These are phyloP conservation scores for Monochamus saltuarius DNA, from an alignment of 1,140 invertebrate species.

Conservation along the genomic window DNA sequence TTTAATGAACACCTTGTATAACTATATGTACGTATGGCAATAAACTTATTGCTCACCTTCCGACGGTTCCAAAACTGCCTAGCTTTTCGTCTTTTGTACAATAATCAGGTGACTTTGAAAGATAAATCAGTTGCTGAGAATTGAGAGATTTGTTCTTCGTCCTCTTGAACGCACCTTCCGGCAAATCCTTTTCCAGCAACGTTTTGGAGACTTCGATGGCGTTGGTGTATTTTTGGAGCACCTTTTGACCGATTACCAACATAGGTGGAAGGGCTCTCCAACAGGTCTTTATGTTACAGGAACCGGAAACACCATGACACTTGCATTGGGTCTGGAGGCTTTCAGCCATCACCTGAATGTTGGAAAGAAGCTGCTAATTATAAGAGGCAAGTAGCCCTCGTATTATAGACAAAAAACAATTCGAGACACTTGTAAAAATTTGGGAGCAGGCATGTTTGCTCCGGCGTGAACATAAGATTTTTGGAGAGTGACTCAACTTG, in stretches of 20 bases:
- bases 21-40: too few species aligned
- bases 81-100: constrained; percentile 76
- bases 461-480: too few species aligned
- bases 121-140: constrained; percentile 67
- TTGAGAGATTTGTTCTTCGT: constrained; percentile 30
- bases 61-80: constrained; percentile 82
- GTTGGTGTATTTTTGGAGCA: constrained; percentile 80
- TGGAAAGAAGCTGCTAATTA: too few species aligned
- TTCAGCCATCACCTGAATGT: constrained; percentile 49
- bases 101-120: constrained; percentile 89
- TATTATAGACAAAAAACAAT: too few species aligned
- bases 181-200: constrained; percentile 18
- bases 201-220: constrained; percentile 69
- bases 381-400: too few species aligned
- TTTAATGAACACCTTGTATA: too few species aligned
- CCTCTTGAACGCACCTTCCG: constrained; percentile 17
- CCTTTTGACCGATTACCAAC: constrained; percentile 75
- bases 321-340: constrained; percentile 85
- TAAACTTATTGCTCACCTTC: constrained; percentile 64
- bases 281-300: constrained; percentile 91
- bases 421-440: too few species aligned
- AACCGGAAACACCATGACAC: constrained; percentile 95
- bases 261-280: constrained; percentile 88
- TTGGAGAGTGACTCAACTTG: too few species aligned
- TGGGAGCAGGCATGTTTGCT: too few species aligned